A percentile compares a stretch with the other conserved stretches of the same genome.
Evolutionary conservation across 35 echinoderm and acorn worm genomes (phyloP).

Genomic region (Holothuria glaberrima): DNA sequence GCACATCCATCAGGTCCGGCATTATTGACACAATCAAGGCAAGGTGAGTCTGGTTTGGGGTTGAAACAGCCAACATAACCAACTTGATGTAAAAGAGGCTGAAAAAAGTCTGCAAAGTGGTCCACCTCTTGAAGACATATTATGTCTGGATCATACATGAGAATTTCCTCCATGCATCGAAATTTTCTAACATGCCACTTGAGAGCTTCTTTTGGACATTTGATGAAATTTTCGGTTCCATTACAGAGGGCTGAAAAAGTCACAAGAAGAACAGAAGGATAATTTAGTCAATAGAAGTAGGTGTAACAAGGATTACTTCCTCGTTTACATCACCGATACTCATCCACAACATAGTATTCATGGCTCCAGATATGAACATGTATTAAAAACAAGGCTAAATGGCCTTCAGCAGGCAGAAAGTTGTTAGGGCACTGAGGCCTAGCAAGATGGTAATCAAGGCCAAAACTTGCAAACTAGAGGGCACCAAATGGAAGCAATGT

Average conservation of each 20-base stretch:
- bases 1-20: conserved; percentile 95
- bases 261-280: neutral
- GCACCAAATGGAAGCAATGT: too few relatives aligned
- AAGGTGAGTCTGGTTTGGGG: conserved; percentile 94
- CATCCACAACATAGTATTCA: too few relatives aligned
- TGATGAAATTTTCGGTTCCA: conserved; percentile 96
- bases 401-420: too few relatives aligned
- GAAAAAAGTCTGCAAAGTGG: conserved; percentile 91
- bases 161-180: conserved; percentile 84
- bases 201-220: conserved; percentile 78
- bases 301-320: too few relatives aligned
- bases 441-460: too few relatives aligned
- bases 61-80: conserved; percentile 89
- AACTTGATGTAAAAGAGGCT: conserved; percentile 64
- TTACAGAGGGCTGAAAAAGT: conserved; percentile 72
- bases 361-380: too few relatives aligned
- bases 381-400: too few relatives aligned
- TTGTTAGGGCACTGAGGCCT: too few relatives aligned
- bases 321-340: too few relatives aligned
- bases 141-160: conserved; percentile 96
- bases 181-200: conserved; percentile 82
- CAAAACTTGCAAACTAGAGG: too few relatives aligned
- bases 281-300: neutral
- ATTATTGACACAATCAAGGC: conserved; percentile 75
- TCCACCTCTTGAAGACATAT: conserved; percentile 97